phyloP scores from a whole-genome alignment of 2,888 invertebrate genomes.

The Cynaeus angustus region DNA sequence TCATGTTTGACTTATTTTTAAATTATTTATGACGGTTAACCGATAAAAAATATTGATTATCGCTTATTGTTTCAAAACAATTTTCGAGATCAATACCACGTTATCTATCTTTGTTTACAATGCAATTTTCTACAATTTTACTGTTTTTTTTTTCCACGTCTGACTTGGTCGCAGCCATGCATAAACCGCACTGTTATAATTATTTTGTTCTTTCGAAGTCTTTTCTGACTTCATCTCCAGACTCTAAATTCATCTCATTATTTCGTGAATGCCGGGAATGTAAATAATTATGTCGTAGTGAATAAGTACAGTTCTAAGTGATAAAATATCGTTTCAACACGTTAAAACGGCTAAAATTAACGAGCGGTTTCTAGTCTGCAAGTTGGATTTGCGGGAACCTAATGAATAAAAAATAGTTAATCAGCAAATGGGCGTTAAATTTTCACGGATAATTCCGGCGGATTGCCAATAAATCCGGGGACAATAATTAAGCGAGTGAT shows the following conservation, averaged over 20 bases:
- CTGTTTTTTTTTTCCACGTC: background rate
- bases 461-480: constrained; percentile 20
- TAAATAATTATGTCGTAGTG: constrained; percentile 1
- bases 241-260: background rate
- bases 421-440: background rate
- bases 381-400: background rate
- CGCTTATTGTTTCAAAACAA: no score
- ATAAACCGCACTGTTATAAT: background rate
- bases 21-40: no score
- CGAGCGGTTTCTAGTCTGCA: background rate
- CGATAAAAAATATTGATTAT: no score
- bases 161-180: background rate
- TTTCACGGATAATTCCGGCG: constrained; percentile 5
- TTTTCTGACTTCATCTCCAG: constrained; percentile 1
- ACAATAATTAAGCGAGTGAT: constrained; percentile 19
- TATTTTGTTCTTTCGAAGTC: background rate
- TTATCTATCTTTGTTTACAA: no score
- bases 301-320: background rate
- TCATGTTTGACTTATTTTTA: no score
- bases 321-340: background rate
- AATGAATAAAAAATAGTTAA: background rate
- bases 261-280: background rate
- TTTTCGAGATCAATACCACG: no score
- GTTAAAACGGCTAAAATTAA: background rate
- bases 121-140: no score